phyloP scores from a whole-genome alignment of 2,797 vertebrate species.

The Oreortyx pictus region DNA sequence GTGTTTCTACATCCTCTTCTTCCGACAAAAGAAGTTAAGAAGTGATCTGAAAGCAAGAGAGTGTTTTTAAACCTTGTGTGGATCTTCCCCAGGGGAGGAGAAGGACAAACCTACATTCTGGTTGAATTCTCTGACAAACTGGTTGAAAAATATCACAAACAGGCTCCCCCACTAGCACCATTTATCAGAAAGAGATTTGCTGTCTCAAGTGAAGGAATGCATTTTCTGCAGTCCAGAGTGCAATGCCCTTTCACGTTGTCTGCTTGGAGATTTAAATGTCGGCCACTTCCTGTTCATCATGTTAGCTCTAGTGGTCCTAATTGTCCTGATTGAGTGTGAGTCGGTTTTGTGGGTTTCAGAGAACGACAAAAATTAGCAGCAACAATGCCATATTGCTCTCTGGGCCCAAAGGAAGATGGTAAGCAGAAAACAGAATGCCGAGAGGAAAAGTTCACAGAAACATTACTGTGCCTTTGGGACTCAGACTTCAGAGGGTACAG shows the following conservation, averaged over 20 bases:
- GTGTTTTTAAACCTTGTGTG: background rate
- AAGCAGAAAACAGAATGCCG: background rate
- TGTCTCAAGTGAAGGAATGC: background rate
- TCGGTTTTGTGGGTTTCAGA: background rate
- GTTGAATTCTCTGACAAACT: background rate
- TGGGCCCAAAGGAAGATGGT: background rate
- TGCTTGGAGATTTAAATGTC: background rate
- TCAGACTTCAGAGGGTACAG: background rate
- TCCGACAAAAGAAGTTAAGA: background rate
- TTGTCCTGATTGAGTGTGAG: background rate
- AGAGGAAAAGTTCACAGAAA: background rate
- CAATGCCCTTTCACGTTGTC: slow-evolving; percentile 18
- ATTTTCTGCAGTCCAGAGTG: slow-evolving; percentile 15
- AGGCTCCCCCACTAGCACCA: background rate
- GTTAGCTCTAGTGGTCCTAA: background rate
- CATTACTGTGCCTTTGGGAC: background rate
- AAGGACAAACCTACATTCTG: background rate
- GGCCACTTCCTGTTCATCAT: background rate
- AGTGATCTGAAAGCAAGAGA: background rate
- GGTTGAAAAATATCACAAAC: background rate
- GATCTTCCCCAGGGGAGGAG: background rate
- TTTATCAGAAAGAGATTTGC: slow-evolving; percentile 5
- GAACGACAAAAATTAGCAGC: background rate
- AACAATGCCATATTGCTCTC: background rate
- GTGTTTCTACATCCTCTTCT: background rate